Percentiles rank a stretch among this genome's conserved stretches.
Evolutionary conservation across 2,113 vertebrate species (phyloP).

Genomic region (Periophthalmus modestus): DNA sequence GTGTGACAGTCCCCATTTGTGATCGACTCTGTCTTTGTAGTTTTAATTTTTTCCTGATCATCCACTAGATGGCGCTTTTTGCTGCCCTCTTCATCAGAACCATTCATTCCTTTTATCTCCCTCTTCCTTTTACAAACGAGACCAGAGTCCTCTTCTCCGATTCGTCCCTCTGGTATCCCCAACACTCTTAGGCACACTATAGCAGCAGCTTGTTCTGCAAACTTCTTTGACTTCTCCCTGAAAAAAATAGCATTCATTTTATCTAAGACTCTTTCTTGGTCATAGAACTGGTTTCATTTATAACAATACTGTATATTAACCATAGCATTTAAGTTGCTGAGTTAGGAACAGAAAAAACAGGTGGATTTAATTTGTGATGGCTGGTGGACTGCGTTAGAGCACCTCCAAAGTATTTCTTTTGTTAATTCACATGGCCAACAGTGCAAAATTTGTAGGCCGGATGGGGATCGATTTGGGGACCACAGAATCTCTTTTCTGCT

Average conservation of each 20-base stretch:
- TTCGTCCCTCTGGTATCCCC: conserved; percentile 86
- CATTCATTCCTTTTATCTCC: conserved; percentile 61
- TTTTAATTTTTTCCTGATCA: conserved; percentile 10
- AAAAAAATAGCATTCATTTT: conserved; percentile 16
- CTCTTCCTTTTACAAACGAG: conserved; percentile 89
- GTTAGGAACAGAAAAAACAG: no score
- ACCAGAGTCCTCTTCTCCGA: conserved; percentile 77
- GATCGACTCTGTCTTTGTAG: not conserved
- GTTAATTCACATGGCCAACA: no score
- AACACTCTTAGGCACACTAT: conserved; percentile 87
- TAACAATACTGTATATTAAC: no score
- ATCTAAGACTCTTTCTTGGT: not conserved
- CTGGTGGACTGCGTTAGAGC: no score
- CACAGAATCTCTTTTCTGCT: no score
- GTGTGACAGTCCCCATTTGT: not conserved
- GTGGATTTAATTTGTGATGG: no score
- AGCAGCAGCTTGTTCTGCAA: conserved; percentile 92
- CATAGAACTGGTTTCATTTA: not conserved
- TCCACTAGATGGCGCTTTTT: conserved; percentile 48
- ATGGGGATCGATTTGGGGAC: no score
- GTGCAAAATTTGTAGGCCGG: no score
- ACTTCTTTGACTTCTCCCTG: conserved; percentile 98
- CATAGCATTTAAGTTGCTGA: no score
- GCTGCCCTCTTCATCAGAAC: conserved; percentile 39
- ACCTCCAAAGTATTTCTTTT: no score